Evolutionary conservation across 1,140 invertebrate genomes (phyloP).

Genomic region (Asbolus verrucosus): DNA sequence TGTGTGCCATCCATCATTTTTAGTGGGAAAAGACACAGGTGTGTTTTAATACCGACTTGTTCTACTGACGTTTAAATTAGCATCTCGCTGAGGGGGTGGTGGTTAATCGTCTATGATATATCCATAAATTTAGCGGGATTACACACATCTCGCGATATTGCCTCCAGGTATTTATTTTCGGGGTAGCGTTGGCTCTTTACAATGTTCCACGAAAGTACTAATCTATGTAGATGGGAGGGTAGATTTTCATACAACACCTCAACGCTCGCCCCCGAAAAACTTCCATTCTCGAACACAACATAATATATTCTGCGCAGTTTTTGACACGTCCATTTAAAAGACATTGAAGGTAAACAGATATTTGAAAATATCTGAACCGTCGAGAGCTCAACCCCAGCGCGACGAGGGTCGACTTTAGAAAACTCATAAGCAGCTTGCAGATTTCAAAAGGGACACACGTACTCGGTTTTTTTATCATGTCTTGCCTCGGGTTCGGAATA

Average conservation of each 20-base stretch:
- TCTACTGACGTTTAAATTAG: constrained; percentile 39
- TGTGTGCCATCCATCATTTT: constrained; percentile 27
- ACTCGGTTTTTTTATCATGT: not conserved
- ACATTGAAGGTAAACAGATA: constrained; percentile 2
- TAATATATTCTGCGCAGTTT: not conserved
- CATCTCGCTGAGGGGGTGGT: constrained; percentile 15
- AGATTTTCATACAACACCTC: not conserved
- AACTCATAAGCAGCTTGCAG: not conserved
- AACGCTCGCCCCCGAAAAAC: too few species aligned
- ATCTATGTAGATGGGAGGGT: not conserved
- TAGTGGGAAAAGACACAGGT: constrained; percentile 30
- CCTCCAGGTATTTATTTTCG: constrained; percentile 22
- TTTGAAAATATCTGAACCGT: not conserved
- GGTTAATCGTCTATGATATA: constrained; percentile 45
- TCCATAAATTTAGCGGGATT: constrained; percentile 41
- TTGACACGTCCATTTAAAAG: constrained; percentile 8
- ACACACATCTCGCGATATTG: constrained; percentile 37
- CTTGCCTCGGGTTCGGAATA: too few species aligned
- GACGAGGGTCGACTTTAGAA: not conserved
- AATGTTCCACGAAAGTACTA: not conserved
- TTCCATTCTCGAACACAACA: too few species aligned
- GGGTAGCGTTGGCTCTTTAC: not conserved
- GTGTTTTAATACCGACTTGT: constrained; percentile 24
- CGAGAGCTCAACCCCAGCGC: not conserved
- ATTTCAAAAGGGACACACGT: not conserved